Evolutionary conservation across 2,797 vertebrate genomes (phyloP).

Genomic region (Phylloscopus collybita): DNA sequence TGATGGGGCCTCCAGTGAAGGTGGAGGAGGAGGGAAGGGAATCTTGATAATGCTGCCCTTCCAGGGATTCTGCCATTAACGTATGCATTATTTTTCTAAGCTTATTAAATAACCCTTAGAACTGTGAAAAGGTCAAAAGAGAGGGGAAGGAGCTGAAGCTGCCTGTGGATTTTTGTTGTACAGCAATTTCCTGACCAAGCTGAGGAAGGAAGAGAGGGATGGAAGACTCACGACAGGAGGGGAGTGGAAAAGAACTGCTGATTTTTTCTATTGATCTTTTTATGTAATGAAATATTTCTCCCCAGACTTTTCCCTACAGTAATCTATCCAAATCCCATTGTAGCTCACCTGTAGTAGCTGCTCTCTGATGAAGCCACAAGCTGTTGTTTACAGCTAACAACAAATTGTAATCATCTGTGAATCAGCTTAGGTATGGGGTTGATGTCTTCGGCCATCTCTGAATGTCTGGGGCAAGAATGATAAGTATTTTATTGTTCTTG

Average conservation of each 20-base stretch:
- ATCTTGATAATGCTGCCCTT: not conserved
- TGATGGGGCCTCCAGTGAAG: conserved; percentile 10
- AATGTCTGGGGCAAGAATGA: not conserved
- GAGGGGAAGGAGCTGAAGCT: conserved; percentile 27
- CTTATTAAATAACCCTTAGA: conserved; percentile 67
- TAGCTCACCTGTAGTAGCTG: not conserved
- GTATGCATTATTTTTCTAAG: conserved; percentile 63
- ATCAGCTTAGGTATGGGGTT: not conserved
- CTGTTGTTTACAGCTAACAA: not conserved
- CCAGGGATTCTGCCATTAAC: conserved; percentile 57
- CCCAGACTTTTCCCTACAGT: not conserved
- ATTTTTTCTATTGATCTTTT: not conserved
- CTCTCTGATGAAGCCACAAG: not conserved
- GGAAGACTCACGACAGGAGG: not conserved
- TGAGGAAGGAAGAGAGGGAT: not conserved
- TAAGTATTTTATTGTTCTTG: not conserved
- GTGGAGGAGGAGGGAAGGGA: conserved; percentile 47
- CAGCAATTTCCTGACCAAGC: conserved; percentile 20
- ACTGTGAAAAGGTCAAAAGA: conserved; percentile 64
- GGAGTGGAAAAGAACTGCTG: not conserved
- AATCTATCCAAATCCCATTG: not conserved
- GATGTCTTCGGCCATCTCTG: not conserved
- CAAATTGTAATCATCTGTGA: not conserved
- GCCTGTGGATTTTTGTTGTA: conserved; percentile 28
- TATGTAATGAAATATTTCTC: not conserved